Percentiles rank a stretch among this genome's conserved stretches.
These are phyloP conservation scores for Eleginops maclovinus DNA, from an alignment of 2,113 vertebrate species.

Conservation along the genomic window DNA sequence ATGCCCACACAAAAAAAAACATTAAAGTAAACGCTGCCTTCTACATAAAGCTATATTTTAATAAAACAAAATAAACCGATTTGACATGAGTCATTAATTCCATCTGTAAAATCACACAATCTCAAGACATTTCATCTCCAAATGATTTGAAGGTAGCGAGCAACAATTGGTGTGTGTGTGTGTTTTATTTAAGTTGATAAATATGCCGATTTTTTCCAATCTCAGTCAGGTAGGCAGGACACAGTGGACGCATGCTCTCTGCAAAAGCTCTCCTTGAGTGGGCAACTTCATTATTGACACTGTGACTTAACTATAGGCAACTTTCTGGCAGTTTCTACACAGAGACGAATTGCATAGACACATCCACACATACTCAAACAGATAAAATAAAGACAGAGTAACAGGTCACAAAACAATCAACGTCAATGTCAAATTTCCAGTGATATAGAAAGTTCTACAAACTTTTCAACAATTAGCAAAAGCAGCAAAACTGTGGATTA, in stretches of 20 bases:
- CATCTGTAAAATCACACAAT: not conserved
- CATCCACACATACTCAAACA: not conserved
- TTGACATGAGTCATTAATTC: constrained; percentile 21
- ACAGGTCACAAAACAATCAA: constrained; percentile 14
- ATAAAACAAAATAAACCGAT: constrained; percentile 18
- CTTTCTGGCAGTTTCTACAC: not conserved
- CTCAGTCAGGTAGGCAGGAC: not conserved
- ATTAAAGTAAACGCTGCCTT: constrained; percentile 39
- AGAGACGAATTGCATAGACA: not conserved
- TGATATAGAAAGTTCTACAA: not conserved
- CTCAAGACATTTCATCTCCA: constrained; percentile 21
- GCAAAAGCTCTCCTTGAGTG: not conserved
- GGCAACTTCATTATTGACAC: not conserved
- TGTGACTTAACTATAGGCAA: not conserved
- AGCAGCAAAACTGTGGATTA: not conserved
- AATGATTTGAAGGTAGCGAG: not conserved
- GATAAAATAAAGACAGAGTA: not conserved
- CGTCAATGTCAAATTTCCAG: not conserved
- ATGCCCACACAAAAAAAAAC: constrained; percentile 26
- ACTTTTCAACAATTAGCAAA: not conserved
- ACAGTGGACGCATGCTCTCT: not conserved
- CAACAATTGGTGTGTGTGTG: not conserved
- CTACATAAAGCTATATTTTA: constrained; percentile 40
- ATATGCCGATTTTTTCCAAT: not conserved
- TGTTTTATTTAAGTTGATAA: not conserved